Conservation (phyloP, 2,113 vertebrate genomes). For the Coracopsis vasa region DNA sequence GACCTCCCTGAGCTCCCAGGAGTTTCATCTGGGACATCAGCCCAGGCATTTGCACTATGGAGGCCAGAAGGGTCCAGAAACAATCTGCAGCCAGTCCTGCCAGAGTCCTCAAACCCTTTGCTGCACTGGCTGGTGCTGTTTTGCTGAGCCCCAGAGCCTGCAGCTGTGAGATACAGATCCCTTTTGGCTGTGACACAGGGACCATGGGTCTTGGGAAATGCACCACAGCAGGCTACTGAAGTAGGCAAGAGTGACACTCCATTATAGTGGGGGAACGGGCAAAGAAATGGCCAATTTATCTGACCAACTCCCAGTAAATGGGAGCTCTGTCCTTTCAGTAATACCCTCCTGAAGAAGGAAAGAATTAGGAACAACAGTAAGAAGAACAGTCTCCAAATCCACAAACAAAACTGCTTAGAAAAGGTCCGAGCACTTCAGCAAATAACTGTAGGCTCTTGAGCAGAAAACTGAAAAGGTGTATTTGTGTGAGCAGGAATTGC, state of each 20-base stretch:
- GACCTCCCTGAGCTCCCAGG: background rate
- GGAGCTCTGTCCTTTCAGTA: background rate
- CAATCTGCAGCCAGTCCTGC: background rate
- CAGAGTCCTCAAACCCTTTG: background rate
- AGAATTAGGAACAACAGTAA: background rate
- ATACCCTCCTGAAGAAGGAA: background rate
- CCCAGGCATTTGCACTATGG: background rate
- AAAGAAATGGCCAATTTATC: background rate
- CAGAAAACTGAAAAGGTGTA: background rate
- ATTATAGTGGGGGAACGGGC: background rate
- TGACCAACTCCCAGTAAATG: background rate
- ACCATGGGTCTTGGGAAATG: background rate
- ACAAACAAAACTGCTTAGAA: background rate
- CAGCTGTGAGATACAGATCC: background rate
- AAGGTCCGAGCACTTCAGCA: background rate
- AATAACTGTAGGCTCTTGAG: background rate
- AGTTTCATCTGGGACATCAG: background rate
- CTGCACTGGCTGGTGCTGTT: background rate
- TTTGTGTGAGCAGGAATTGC: background rate
- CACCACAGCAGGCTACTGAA: background rate
- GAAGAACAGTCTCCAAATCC: background rate
- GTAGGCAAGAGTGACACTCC: background rate
- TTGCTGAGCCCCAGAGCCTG: background rate
- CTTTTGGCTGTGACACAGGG: rapidly evolving
- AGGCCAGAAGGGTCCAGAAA: background rate